Evolutionary conservation across 2,888 invertebrate species (phyloP).

Genomic region (Rhagonycha lutea): DNA sequence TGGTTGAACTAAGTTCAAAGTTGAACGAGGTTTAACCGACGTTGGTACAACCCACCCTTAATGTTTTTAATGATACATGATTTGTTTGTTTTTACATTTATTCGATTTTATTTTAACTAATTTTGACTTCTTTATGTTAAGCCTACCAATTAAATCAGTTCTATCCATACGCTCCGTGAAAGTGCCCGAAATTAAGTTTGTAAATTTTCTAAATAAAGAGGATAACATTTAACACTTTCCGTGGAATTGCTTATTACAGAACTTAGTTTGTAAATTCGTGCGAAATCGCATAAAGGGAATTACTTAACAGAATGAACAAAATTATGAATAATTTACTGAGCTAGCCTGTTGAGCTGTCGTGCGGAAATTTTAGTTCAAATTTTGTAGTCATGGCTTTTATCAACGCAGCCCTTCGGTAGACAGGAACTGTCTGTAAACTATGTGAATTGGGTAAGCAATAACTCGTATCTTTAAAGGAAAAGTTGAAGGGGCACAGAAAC

Average conservation of each 20-base stretch:
- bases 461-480: not conserved
- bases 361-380: not conserved
- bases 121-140: too few relatives aligned
- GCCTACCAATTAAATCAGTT: too few relatives aligned
- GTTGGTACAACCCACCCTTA: too few relatives aligned
- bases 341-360: not conserved
- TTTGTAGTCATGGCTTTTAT: not conserved
- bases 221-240: not conserved
- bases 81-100: too few relatives aligned
- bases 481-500: not conserved
- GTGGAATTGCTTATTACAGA: not conserved
- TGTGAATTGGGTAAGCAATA: not conserved
- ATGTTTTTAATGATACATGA: too few relatives aligned
- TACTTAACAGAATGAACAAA: not conserved
- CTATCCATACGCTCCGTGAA: not conserved
- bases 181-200: not conserved
- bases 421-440: not conserved
- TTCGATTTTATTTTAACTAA: too few relatives aligned
- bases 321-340: not conserved
- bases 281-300: not conserved
- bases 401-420: not conserved
- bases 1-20: too few relatives aligned
- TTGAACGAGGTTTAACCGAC: too few relatives aligned
- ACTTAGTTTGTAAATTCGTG: not conserved
- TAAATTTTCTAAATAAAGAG: not conserved